phyloP scores from a whole-genome alignment of 2,797 vertebrate species.

The Danio kyathit region DNA sequence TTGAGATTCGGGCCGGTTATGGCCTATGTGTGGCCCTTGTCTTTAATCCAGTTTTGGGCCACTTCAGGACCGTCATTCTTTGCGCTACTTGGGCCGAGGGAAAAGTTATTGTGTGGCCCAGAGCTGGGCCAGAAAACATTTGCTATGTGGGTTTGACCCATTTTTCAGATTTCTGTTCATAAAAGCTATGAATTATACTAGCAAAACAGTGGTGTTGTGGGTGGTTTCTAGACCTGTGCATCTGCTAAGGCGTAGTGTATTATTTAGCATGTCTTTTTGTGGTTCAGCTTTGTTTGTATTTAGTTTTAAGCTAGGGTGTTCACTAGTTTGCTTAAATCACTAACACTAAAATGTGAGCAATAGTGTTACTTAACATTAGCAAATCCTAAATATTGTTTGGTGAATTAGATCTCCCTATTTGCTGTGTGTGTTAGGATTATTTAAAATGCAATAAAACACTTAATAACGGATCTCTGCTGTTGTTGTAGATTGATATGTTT shows the following conservation, averaged over 20 bases:
- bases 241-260: not conserved
- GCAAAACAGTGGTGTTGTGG: not conserved
- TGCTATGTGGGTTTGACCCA: too few relatives aligned
- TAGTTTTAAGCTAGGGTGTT: constrained; percentile 5
- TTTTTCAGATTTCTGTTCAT: too few relatives aligned
- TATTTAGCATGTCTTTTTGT: not conserved
- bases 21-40: too few relatives aligned
- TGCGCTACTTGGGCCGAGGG: too few relatives aligned
- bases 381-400: not conserved
- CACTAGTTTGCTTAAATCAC: not conserved
- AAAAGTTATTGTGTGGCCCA: too few relatives aligned
- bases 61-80: too few relatives aligned
- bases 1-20: too few relatives aligned
- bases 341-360: not conserved
- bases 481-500: not conserved
- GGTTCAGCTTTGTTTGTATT: not conserved
- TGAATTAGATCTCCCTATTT: not conserved
- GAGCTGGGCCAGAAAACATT: too few relatives aligned
- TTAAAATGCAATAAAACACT: not conserved
- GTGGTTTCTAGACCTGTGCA: not conserved
- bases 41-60: too few relatives aligned
- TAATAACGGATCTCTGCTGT: not conserved
- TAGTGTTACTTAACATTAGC: not conserved
- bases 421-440: not conserved
- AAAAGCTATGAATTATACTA: too few relatives aligned